Percentiles rank a stretch among this genome's conserved stretches.
These are phyloP conservation scores for Eumerus sabulonum DNA, from an alignment of 2,888 invertebrate genomes.

Conservation along the genomic window DNA sequence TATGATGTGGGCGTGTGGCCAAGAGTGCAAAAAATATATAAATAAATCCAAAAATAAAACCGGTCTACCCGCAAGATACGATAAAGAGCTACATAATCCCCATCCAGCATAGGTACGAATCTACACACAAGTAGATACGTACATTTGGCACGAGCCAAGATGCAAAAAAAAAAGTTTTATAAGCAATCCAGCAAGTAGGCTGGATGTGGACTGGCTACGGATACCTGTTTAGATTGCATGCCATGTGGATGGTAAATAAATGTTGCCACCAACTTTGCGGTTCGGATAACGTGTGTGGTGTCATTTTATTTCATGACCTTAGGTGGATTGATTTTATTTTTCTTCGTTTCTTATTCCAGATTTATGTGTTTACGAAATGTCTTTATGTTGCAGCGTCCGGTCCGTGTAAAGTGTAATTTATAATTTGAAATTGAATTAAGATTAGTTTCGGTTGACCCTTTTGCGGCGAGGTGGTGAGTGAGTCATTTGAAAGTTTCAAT, in stretches of 20 bases:
- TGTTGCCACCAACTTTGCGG: slow-evolving; percentile 58
- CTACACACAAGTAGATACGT: slow-evolving; percentile 12
- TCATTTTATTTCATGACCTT: slow-evolving; percentile 62
- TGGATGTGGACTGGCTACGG: slow-evolving; percentile 22
- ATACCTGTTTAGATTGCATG: slow-evolving; percentile 55
- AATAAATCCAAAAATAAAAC: slow-evolving; percentile 47
- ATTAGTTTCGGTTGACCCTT: too few relatives aligned
- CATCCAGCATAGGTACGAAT: slow-evolving; percentile 4
- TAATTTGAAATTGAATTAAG: slow-evolving; percentile 5
- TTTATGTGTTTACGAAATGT: too few relatives aligned
- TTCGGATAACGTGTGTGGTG: slow-evolving; percentile 22
- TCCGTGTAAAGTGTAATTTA: not conserved
- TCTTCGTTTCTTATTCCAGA: too few relatives aligned
- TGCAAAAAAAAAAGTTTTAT: slow-evolving; percentile 45
- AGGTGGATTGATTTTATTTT: slow-evolving; percentile 16
- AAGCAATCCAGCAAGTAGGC: slow-evolving; percentile 55
- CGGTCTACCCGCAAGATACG: slow-evolving; percentile 25
- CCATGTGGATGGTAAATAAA: slow-evolving; percentile 53
- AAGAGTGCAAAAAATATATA: slow-evolving; percentile 11
- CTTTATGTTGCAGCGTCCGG: not conserved
- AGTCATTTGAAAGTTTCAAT: not conserved
- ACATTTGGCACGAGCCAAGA: slow-evolving; percentile 69
- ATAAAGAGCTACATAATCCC: not conserved
- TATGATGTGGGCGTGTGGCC: slow-evolving; percentile 57
- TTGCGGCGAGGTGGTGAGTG: not conserved